Percentiles rank a stretch among this genome's conserved stretches.
These are phyloP conservation scores for Larimichthys polyactis DNA, from an alignment of 2,113 vertebrate species.

Conservation along the genomic window DNA sequence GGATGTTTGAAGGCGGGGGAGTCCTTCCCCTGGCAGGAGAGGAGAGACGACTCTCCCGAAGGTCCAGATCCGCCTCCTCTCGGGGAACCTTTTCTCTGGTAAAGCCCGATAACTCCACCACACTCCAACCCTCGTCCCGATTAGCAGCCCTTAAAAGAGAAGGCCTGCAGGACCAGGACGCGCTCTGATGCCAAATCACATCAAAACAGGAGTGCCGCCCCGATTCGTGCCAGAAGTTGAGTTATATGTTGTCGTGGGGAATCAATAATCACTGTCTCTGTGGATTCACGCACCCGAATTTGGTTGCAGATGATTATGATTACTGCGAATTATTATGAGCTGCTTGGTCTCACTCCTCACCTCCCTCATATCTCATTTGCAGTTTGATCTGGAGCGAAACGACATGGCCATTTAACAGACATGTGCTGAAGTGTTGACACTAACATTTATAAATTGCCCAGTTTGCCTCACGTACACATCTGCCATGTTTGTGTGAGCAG, in stretches of 20 bases:
- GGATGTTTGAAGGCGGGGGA: constrained; percentile 96
- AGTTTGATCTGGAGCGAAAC: constrained; percentile 1
- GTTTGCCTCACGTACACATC: neutral
- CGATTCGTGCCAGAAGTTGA: constrained; percentile 44
- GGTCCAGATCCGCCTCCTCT: constrained; percentile 79
- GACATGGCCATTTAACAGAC: neutral
- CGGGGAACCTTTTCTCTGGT: constrained; percentile 86
- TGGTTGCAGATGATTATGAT: constrained; percentile 37
- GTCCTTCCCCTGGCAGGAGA: constrained; percentile 92
- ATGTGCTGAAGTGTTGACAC: constrained; percentile 12
- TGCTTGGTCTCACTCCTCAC: constrained; percentile 30
- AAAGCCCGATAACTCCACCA: constrained; percentile 75
- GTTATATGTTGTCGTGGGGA: constrained; percentile 39
- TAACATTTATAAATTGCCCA: constrained; percentile 6
- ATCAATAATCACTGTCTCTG: constrained; percentile 32
- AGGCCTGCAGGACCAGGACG: constrained; percentile 59
- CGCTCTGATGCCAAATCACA: neutral
- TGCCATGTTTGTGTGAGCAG: constrained; percentile 1
- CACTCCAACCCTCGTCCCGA: neutral
- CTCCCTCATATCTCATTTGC: constrained; percentile 18
- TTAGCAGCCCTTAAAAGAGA: constrained; percentile 15
- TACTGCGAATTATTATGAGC: constrained; percentile 43
- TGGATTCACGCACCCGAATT: neutral
- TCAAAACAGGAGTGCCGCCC: neutral
- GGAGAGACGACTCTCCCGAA: constrained; percentile 94